Percentiles rank a stretch among this genome's conserved stretches.
Evolutionary conservation across 2,888 invertebrate species (phyloP).

Genomic region (Mylabris sibirica): DNA sequence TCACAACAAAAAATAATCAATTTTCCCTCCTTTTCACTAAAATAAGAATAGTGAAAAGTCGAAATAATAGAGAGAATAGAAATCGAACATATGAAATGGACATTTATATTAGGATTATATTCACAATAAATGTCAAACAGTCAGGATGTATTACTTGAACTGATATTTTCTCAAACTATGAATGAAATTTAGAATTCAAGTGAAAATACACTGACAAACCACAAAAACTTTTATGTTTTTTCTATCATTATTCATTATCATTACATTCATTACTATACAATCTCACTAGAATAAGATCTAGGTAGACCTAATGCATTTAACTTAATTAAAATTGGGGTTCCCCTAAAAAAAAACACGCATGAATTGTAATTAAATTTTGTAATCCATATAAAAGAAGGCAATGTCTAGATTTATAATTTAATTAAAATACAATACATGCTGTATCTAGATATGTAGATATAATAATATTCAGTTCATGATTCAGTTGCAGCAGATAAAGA

Average conservation of each 20-base stretch:
- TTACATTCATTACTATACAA: too few relatives aligned
- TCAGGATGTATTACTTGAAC: not conserved
- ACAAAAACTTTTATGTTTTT: not conserved
- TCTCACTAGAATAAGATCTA: not conserved
- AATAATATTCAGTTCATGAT: slow-evolving; percentile 2
- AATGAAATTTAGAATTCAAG: not conserved
- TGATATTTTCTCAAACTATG: not conserved
- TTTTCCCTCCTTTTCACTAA: not conserved
- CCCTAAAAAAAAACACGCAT: not conserved
- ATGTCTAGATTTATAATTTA: not conserved
- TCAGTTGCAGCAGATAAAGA: not conserved
- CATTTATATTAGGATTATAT: too few relatives aligned
- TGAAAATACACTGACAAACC: not conserved
- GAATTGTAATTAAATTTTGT: not conserved
- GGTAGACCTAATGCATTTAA: not conserved
- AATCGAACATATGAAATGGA: not conserved
- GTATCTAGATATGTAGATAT: not conserved
- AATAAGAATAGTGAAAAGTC: too few relatives aligned
- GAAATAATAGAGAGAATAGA: not conserved
- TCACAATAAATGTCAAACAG: not conserved
- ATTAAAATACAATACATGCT: not conserved
- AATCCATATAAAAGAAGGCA: not conserved
- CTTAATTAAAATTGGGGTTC: not conserved
- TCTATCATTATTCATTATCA: not conserved
- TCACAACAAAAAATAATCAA: not conserved